Evolutionary conservation across 2,113 vertebrate species (phyloP).

Genomic region (Bubalus kerabau): DNA sequence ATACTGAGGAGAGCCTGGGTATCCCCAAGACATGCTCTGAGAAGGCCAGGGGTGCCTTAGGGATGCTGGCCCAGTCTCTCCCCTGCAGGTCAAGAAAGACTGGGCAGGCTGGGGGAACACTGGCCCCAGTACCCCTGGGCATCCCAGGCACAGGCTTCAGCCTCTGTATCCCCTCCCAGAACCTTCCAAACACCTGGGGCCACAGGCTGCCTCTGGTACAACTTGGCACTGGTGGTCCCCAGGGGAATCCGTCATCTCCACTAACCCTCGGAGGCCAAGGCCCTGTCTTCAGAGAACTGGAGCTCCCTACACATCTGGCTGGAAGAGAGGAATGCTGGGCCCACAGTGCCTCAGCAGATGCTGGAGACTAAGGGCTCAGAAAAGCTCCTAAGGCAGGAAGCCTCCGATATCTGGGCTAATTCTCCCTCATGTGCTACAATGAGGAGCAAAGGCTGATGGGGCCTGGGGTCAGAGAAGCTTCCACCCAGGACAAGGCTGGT

Average conservation of each 20-base stretch:
- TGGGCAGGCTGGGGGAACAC: too few species aligned
- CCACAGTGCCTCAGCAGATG: too few species aligned
- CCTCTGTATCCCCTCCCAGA: not conserved
- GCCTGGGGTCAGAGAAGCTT: not conserved
- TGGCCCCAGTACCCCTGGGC: not conserved
- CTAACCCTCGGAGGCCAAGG: not conserved
- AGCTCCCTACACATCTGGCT: not conserved
- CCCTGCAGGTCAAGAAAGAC: not conserved
- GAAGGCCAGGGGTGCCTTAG: not conserved
- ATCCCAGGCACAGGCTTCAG: not conserved
- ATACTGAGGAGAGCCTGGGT: not conserved
- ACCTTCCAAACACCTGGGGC: not conserved
- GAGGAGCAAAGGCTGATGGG: not conserved
- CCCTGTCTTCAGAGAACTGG: not conserved
- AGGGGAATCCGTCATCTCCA: not conserved
- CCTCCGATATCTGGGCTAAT: not conserved
- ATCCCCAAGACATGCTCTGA: not conserved
- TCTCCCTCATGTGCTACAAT: accelerated
- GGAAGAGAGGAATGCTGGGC: not conserved
- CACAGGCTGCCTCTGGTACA: not conserved
- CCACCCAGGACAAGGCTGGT: not conserved
- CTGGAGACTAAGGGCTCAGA: not conserved
- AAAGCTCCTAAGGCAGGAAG: not conserved
- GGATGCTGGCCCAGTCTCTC: too few species aligned
- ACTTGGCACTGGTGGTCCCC: not conserved